These are phyloP conservation scores for Diploscapter pachys DNA, from an alignment of 1,140 invertebrate genomes.

Conservation along the genomic window DNA sequence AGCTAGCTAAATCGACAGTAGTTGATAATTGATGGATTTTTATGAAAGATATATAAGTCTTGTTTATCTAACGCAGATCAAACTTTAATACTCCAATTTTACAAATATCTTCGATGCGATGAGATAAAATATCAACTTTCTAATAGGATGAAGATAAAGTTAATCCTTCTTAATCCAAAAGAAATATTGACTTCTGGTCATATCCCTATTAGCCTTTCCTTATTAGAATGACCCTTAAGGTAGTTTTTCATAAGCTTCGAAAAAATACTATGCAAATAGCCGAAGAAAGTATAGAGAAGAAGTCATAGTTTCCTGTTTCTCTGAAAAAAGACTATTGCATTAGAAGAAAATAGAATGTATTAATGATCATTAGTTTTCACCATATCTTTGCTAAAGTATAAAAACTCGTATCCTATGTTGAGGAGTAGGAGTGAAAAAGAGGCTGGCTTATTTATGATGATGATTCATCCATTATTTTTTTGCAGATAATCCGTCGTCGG, in stretches of 20 bases:
- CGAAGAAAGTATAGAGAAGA: too few relatives aligned
- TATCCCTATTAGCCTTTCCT: too few relatives aligned
- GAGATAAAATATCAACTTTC: background rate
- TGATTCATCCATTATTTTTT: background rate
- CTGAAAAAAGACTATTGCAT: too few relatives aligned
- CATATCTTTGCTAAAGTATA: background rate
- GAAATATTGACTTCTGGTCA: too few relatives aligned
- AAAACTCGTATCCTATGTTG: background rate
- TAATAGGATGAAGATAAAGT: too few relatives aligned
- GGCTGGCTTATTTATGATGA: background rate
- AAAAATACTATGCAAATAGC: too few relatives aligned
- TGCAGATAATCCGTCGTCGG: conserved; percentile 24
- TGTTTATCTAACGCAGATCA: background rate
- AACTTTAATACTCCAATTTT: background rate
- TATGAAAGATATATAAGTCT: background rate
- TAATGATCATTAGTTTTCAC: background rate
- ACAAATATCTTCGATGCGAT: background rate
- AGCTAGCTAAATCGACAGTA: background rate
- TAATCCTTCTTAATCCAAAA: too few relatives aligned
- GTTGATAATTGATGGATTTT: background rate
- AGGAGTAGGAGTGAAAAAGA: background rate
- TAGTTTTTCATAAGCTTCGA: too few relatives aligned
- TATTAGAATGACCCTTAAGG: too few relatives aligned
- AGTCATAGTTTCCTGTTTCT: too few relatives aligned
- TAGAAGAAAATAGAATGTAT: background rate